Base-by-base conservation (phyloP, 2,797 vertebrate genomes). In the Discoglossus pictus region DNA sequence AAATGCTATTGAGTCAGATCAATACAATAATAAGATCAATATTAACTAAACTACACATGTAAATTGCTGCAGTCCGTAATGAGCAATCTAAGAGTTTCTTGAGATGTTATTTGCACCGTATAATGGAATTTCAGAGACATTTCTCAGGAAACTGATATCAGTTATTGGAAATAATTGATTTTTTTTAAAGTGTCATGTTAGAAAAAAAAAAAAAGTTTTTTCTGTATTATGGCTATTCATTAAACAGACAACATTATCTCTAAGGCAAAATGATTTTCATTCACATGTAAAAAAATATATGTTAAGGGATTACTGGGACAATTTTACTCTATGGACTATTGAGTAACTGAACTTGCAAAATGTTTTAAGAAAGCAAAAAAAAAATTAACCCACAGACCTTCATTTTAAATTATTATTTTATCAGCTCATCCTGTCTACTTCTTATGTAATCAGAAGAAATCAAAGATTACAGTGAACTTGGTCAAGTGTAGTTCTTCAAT, bases 141-240 rank as follows among this genome's bases (percentile, higher is more conserved):
- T 52, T 42, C 25, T 8, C 18, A 35, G 50, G 17, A 51, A 59
- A 52, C 47, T 11, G 34, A 25, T 16, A 38, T 61, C 23, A 23
- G 17, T 35, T 42, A 63, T 56, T 50, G 42, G 7, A 56, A 21
- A 50, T 40, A 40, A 56, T 56, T 36, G 55, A 55, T 55, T 69
- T 55, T 9, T 55, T 46, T 13, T 18, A 59, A 61, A 18, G 61
- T 34, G 24, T 60, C 55, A 65, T 65, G 42, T 48, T 27, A 38
- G 21, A 2, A 38, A 17, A 15, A 10, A 68, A 42, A 42, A 31
- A 35, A 42, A 60, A 10, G 15, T 31, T 11, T 50, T n/a, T 24
- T 21, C n/a, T 43, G 17, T 27, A 21, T 40, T 20, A 9, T 11
- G 31, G 13, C 18, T 43, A 47, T 34, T 11, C 20, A 60, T 43